phyloP scores from a whole-genome alignment of 2,888 invertebrate species.

The Ectemnius cavifrons region DNA sequence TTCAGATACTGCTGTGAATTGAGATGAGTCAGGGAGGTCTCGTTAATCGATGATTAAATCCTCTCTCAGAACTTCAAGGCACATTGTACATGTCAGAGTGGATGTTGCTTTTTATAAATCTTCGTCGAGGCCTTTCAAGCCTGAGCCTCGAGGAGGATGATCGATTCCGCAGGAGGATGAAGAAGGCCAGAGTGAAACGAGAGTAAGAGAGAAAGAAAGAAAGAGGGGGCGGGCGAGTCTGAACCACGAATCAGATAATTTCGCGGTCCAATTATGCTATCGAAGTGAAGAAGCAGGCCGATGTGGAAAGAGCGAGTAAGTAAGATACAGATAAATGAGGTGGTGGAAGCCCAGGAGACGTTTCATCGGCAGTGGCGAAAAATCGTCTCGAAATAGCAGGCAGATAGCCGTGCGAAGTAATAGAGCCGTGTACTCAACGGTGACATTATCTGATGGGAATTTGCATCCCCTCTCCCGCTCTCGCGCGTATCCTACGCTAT shows the following conservation, averaged over 20 bases:
- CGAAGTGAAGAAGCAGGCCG: conserved; percentile 25
- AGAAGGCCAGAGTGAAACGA: not conserved
- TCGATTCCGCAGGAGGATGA: not conserved
- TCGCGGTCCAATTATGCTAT: conserved; percentile 66
- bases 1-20: too few relatives aligned
- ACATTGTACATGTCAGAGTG: too few relatives aligned
- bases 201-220: too few relatives aligned
- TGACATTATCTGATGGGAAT: conserved; percentile 68
- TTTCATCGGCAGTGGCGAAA: conserved; percentile 42
- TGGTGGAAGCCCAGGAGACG: conserved; percentile 28
- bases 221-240: conserved; percentile 19
- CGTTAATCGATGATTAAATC: conserved; percentile 1
- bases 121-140: not conserved
- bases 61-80: not conserved
- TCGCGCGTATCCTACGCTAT: conserved; percentile 35
- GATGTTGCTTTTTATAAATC: too few relatives aligned
- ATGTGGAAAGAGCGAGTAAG: conserved; percentile 17
- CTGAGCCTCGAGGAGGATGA: not conserved
- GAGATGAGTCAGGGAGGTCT: too few relatives aligned
- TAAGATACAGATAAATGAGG: conserved; percentile 28
- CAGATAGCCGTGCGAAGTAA: conserved; percentile 62
- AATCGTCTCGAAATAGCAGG: conserved; percentile 40
- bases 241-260: conserved; percentile 68
- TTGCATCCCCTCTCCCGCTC: conserved; percentile 52
- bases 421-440: conserved; percentile 62